Conservation (phyloP, 2,113 vertebrate genomes). For the Lophotis ruficrista region DNA sequence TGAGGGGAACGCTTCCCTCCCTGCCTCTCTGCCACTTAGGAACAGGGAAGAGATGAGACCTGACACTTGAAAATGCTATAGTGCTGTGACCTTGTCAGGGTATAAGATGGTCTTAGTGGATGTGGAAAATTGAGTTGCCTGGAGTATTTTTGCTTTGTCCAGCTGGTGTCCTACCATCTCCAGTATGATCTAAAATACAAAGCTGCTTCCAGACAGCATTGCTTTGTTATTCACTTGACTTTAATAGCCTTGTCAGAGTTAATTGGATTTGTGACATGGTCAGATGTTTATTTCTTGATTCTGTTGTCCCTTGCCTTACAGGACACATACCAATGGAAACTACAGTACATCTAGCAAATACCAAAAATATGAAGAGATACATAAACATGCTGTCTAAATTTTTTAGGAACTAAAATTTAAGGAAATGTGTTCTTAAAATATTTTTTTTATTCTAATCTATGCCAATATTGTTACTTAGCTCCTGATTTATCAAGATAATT, state of each 20-base stretch:
- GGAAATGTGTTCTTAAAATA: neutral
- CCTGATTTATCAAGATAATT: neutral
- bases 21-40: neutral
- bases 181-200: neutral
- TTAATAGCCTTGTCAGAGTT: slow-evolving; percentile 45
- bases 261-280: slow-evolving; percentile 62
- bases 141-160: neutral
- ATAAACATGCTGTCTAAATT: neutral
- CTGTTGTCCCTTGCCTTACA: neutral
- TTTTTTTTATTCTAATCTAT: neutral
- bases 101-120: neutral
- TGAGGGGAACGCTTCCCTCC: neutral
- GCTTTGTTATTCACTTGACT: slow-evolving; percentile 45
- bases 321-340: neutral
- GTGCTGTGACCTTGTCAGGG: neutral
- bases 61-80: neutral
- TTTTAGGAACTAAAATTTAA: neutral
- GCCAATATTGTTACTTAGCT: neutral
- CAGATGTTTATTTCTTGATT: slow-evolving; percentile 59
- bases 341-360: neutral
- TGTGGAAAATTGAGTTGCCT: slow-evolving; percentile 11
- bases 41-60: slow-evolving; percentile 38
- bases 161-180: slow-evolving; percentile 27
- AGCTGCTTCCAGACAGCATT: slow-evolving; percentile 46
- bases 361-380: neutral